Conservation (phyloP, 2,888 invertebrate species). For the Apomyelois bistriatella region DNA sequence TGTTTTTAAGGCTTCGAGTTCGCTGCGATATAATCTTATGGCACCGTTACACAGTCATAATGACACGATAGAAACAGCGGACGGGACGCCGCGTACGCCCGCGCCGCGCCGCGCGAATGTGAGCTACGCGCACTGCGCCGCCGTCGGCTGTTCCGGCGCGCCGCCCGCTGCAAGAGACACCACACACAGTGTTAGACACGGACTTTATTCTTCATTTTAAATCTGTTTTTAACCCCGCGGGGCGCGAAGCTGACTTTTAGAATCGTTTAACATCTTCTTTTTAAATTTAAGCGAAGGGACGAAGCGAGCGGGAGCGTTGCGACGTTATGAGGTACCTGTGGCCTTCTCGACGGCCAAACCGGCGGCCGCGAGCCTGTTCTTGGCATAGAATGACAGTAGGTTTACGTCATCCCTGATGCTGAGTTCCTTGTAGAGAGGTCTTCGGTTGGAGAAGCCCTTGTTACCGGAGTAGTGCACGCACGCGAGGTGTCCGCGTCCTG, state of each 20-base stretch:
- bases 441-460: constrained; percentile 87
- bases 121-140: constrained; percentile 80
- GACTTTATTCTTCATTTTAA: constrained; percentile 59
- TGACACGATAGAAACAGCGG: not conserved
- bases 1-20: not conserved
- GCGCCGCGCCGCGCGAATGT: constrained; percentile 37
- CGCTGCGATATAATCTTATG: not conserved
- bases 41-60: not conserved
- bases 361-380: constrained; percentile 85
- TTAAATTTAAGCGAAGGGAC: constrained; percentile 67
- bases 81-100: constrained; percentile 22
- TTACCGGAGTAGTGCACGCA: constrained; percentile 91
- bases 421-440: constrained; percentile 85
- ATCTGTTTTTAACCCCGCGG: constrained; percentile 42
- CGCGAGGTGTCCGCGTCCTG: constrained; percentile 91
- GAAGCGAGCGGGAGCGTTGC: constrained; percentile 64
- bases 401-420: constrained; percentile 92
- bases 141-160: constrained; percentile 78
- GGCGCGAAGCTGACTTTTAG: constrained; percentile 44
- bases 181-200: constrained; percentile 78
- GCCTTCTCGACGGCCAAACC: constrained; percentile 68
- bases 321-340: constrained; percentile 70
- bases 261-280: constrained; percentile 50
- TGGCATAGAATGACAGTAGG: constrained; percentile 92
- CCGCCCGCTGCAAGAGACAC: constrained; percentile 80